Conservation (phyloP, 2,888 invertebrate genomes). For the Gortyna flavago region DNA sequence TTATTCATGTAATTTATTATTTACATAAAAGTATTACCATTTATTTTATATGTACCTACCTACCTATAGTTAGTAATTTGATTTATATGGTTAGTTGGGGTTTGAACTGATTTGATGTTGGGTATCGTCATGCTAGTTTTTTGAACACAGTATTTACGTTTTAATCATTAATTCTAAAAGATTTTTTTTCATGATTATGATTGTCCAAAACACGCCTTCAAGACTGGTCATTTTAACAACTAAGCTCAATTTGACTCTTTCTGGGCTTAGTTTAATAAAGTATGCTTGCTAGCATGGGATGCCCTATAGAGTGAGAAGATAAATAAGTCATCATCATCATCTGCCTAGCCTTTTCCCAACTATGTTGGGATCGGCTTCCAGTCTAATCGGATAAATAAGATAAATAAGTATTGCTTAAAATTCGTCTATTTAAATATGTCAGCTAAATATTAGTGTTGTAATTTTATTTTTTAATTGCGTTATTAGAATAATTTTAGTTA, state of each 20-base stretch:
- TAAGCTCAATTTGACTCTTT: constrained; percentile 27
- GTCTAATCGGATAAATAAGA: no score
- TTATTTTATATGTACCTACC: constrained; percentile 33
- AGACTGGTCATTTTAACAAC: constrained; percentile 12
- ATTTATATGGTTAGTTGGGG: constrained; percentile 25
- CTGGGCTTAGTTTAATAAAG: constrained; percentile 8
- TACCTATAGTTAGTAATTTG: constrained; percentile 34
- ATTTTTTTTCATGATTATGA: not conserved
- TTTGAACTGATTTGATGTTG: constrained; percentile 47
- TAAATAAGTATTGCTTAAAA: constrained; percentile 37
- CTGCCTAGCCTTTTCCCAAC: no score
- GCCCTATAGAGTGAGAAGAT: constrained; percentile 58
- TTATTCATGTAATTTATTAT: constrained; percentile 65
- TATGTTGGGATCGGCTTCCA: no score
- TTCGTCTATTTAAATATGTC: constrained; percentile 42
- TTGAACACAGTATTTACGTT: constrained; percentile 2
- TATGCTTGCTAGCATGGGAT: constrained; percentile 51
- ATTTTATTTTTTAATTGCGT: constrained; percentile 36
- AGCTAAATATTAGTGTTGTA: constrained; percentile 32
- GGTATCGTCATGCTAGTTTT: constrained; percentile 56
- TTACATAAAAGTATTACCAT: constrained; percentile 62
- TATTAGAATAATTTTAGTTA: constrained; percentile 53
- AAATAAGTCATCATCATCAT: no score
- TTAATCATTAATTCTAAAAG: not conserved
- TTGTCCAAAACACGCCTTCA: not conserved